Conservation (phyloP, 2,797 vertebrate genomes). For the Eulemur coronatus region DNA sequence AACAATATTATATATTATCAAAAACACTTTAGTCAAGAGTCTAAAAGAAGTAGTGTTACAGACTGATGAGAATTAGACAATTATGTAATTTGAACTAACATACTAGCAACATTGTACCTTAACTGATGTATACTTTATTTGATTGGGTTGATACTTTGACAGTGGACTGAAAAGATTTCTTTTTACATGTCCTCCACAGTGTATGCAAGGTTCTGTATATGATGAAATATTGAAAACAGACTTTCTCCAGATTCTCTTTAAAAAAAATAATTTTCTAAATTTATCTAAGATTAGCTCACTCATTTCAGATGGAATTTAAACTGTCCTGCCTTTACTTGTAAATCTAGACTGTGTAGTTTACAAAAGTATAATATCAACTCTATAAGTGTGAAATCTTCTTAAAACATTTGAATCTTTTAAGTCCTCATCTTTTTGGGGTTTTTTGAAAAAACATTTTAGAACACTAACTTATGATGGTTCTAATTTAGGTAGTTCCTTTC, state of each 20-base stretch:
- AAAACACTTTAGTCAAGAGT: background rate
- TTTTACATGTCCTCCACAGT: background rate
- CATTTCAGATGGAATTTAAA: background rate
- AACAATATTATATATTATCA: background rate
- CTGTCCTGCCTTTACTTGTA: background rate
- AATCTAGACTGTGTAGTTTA: background rate
- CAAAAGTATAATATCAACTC: background rate
- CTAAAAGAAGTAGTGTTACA: background rate
- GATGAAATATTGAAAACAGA: background rate
- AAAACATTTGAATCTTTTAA: background rate
- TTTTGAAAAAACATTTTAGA: background rate
- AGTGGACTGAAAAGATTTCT: background rate
- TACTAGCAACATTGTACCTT: background rate
- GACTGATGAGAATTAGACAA: background rate
- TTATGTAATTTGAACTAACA: background rate
- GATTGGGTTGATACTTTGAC: background rate
- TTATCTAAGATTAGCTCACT: background rate
- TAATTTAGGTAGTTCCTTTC: slow-evolving; percentile 80
- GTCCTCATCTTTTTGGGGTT: background rate
- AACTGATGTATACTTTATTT: background rate
- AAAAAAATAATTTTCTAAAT: background rate
- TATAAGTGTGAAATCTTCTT: background rate
- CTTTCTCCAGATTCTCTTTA: background rate
- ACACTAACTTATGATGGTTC: slow-evolving; percentile 30
- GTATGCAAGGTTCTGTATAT: background rate